Evolutionary conservation across 2,888 invertebrate species (phyloP), one percentile per base, ranked within the genome.

Genomic region (Amiota minor): DNA sequence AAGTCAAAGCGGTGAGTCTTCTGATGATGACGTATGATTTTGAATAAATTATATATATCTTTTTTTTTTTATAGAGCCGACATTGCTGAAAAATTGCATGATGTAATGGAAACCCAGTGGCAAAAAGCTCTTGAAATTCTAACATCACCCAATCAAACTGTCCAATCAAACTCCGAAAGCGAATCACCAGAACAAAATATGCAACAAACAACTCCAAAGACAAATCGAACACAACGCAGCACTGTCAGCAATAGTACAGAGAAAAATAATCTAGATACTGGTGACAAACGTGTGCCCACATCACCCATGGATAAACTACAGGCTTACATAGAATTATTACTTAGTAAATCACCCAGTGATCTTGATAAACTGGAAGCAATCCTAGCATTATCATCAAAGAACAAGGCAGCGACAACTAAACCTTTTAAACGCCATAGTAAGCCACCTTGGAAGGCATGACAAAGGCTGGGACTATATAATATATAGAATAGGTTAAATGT

Each of bases 21-120:
- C n/a, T n/a, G 8, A 56, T 65, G 35, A 35, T 47, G 14, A 14
- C 56, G 46, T n/a, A 4, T 35, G 35, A 4, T 35, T 35, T 12
- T 14, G 11, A 12, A 0, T 1, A 47, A 62, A 12, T 12, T 11
- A 2, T 35, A 8, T 4, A n/a, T 12, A 20, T 10, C 8, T 18
- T 4, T 18, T 4, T 46, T 9, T 0, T 0, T 18, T 16, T 14
- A 50, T 20, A 93, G 94, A 84, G 92, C 92, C 0, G 92, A 93
- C 81, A 91, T 95, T 62, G 95, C 95, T 1, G 92, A 94, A 73
- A 94, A 95, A 85, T 90, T 96, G 75, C 95, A 95, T 87, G 91
- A 91, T 75, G 93, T 95, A 0, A 95, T 96, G 95, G 94, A 96
- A 89, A 91, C 92, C 10, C 95, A 96, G 87, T 95, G 95, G 95